These are phyloP conservation scores for fruit fly (Drosophila melanogaster) DNA, from an alignment of 1,140 invertebrate species.

Conservation along the genomic window DNA sequence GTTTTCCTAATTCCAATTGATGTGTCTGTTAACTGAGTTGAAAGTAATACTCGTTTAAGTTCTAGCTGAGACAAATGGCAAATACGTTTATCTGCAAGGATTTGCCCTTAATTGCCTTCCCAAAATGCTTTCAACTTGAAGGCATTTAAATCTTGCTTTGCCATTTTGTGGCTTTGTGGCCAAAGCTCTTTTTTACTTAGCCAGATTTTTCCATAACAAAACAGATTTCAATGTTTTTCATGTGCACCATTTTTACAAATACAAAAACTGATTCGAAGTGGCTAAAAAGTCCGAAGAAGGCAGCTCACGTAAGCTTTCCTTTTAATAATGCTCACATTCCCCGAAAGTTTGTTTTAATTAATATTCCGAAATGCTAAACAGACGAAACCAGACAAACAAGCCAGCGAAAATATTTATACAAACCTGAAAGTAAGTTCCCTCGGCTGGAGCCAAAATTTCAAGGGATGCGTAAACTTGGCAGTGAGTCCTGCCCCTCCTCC, in stretches of 20 bases:
- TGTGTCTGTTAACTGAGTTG: too few relatives aligned
- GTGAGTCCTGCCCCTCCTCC: neutral
- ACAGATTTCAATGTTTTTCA: neutral
- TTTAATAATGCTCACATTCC: constrained; percentile 32
- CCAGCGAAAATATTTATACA: constrained; percentile 37
- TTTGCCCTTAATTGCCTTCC: neutral
- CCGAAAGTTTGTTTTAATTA: constrained; percentile 50
- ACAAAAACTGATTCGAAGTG: neutral
- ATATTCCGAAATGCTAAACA: constrained; percentile 47
- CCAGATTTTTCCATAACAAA: neutral
- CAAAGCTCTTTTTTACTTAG: neutral
- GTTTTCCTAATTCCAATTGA: neutral
- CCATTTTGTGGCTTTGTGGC: too few relatives aligned
- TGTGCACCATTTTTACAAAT: constrained; percentile 3
- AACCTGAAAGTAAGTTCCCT: constrained; percentile 32
- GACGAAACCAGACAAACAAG: constrained; percentile 40
- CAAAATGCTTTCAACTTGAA: neutral
- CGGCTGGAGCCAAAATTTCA: constrained; percentile 10
- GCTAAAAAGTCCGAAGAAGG: constrained; percentile 4
- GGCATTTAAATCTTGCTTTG: neutral
- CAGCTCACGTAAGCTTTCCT: constrained; percentile 7
- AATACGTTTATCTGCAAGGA: neutral
- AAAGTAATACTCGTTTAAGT: neutral
- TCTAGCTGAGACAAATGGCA: too few relatives aligned
- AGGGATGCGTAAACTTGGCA: neutral